Conservation (phyloP, 2,888 invertebrate genomes). For the Mamestra brassicae region DNA sequence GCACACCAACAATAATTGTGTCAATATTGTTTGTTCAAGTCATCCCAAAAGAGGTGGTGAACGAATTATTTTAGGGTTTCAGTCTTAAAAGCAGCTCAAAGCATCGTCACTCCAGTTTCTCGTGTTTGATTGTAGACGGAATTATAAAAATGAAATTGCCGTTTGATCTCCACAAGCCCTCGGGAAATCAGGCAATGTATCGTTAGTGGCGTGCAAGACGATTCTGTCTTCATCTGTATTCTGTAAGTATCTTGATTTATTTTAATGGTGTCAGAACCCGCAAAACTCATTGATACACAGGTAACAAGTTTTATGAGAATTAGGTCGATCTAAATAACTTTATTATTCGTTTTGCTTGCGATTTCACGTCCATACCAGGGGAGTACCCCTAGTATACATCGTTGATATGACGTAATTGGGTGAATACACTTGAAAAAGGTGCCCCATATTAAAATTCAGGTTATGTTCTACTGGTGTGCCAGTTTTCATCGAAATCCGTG, state of each 20-base stretch:
- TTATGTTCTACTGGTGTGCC: background rate
- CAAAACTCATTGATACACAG: background rate
- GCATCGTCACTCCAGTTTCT: background rate
- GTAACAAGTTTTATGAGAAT: background rate
- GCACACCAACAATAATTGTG: background rate
- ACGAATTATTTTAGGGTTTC: background rate
- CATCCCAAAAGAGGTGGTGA: background rate
- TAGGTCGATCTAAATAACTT: background rate
- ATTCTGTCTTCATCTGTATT: background rate
- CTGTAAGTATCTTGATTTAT: constrained; percentile 5
- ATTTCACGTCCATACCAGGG: background rate
- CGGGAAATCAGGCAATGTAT: constrained; percentile 19
- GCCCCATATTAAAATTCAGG: background rate
- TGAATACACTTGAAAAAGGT: too few species aligned
- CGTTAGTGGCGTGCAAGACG: constrained; percentile 1
- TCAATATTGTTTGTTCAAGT: constrained; percentile 4
- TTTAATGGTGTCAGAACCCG: background rate
- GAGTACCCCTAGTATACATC: background rate
- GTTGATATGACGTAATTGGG: too few species aligned
- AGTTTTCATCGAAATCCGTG: background rate
- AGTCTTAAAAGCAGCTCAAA: constrained; percentile 7
- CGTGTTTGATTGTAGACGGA: constrained; percentile 7
- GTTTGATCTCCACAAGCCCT: constrained; percentile 29
- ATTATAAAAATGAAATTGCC: constrained; percentile 23
- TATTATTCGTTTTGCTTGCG: background rate